These are phyloP conservation scores for Ophthalmolycus amberensis DNA, from an alignment of 2,113 vertebrate genomes.

Conservation along the genomic window DNA sequence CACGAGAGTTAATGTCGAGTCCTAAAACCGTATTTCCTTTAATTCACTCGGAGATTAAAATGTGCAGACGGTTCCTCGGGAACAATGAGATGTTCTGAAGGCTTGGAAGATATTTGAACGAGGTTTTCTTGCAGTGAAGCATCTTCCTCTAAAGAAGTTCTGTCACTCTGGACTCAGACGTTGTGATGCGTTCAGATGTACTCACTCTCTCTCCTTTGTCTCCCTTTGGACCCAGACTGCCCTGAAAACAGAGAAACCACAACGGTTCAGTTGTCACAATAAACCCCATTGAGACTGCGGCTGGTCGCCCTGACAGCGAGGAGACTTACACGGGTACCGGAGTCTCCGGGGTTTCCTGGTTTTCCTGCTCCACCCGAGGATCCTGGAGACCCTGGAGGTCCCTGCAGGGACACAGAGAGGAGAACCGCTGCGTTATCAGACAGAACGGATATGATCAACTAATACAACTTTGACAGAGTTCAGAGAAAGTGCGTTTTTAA, in stretches of 20 bases:
- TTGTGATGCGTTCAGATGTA: slow-evolving; percentile 44
- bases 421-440: too few relatives aligned
- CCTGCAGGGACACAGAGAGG: slow-evolving; percentile 79
- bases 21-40: too few relatives aligned
- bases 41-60: neutral
- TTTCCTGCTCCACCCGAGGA: slow-evolving; percentile 88
- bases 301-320: accelerated
- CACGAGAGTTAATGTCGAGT: neutral
- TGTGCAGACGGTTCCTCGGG: too few relatives aligned
- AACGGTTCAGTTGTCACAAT: neutral
- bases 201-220: slow-evolving; percentile 98
- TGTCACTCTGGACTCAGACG: too few relatives aligned
- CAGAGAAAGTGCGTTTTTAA: too few relatives aligned
- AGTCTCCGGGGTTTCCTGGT: slow-evolving; percentile 91
- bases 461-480: too few relatives aligned
- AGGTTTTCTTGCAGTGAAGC: too few relatives aligned
- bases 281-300: neutral
- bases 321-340: slow-evolving; percentile 88
- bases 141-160: too few relatives aligned
- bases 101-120: too few relatives aligned
- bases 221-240: slow-evolving; percentile 89
- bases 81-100: too few relatives aligned
- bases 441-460: too few relatives aligned
- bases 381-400: slow-evolving; percentile 92
- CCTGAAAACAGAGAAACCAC: slow-evolving; percentile 83